Evolutionary conservation across 2,888 invertebrate genomes (phyloP), one percentile per base, ranked within the genome.

Genomic region (Sinhomidia bicolor): DNA sequence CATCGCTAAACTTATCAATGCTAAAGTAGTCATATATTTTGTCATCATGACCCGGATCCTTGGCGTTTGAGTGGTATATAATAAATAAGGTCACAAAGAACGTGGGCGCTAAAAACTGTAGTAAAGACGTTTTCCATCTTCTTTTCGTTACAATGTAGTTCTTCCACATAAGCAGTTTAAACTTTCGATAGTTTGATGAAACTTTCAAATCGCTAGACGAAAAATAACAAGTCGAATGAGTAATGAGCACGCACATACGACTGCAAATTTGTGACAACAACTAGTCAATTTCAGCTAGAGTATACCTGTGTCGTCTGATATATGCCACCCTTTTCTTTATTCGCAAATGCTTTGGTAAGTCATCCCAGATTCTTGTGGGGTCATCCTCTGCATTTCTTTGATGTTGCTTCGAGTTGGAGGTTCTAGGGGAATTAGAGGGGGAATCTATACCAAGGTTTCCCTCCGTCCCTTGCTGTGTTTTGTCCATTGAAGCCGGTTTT

Each of bases 91-190:
- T 74, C 9, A 84, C n/a, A 2, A 80, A 12, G 0, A 87, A 9
- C 0, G 81, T 44, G 1, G 89, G 89, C 7, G 85, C 71, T 0
- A 68, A 3, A 29, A 78, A 47, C 23, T 87, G 84, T 0, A 84
- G 6, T 1, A 87, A 17, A 14, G 89, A 76, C 1, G 84, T 57
- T 41, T 84, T 74, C 89, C 89, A 89, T 2, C 74, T 12, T 20
- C 89, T 71, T 44, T 80, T 83, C 7, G 57, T 47, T 2, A 71
- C 79, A 12, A 87, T 71, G 20, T 32, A 88, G 65, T 89, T 82
- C 26, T 89, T 89, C 89, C 89, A 89, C 84, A 89, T 78, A 26
- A 89, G 81, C 54, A 87, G 57, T 17, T n/a, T 74, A 29, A 89
- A 84, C 47, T 62, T 41, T 1, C 44, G 41, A 44, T 29, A 81